Base-by-base conservation (phyloP, 2,888 invertebrate genomes). In the Tachina grossa region DNA sequence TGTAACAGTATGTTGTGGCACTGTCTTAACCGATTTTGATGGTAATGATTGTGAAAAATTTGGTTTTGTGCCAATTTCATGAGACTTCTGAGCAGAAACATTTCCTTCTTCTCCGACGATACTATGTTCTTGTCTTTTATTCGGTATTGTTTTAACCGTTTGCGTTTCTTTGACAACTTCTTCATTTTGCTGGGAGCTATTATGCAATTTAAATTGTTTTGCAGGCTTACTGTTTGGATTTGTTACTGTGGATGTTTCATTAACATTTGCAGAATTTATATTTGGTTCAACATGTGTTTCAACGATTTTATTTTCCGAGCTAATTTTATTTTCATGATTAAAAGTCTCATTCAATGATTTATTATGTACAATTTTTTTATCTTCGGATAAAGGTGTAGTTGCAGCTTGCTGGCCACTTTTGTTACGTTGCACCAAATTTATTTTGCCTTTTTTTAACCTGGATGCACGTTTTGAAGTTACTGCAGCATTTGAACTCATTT, bases 391-490 rank as follows among this genome's bases (percentile, higher is more conserved):
- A 19, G 41, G 3, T 49, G 55, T 71, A 65, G 59, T 59, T 49
- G 31, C 3, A 16, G 2, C 19, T 10, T 22, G 57, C n/a, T 8
- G 6, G 61, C 3, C 31, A 31, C 31, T 31, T 83, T 77, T 89
- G 55, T 89, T 90, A 11, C 91, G 90, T 61, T 89, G 89, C 1
- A 91, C 90, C 53, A 91, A 88, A 87, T 92, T 91, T 1, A 91
- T 86, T 88, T 89, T 90, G 1, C 88, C 90, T 63, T 88, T 92
- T 49, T 88, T 90, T 22, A 88, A 88, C 43, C 71, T 87, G 1
- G 86, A 81, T 65, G 88, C 66, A 8, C 88, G 80, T 81, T 87
- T 83, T 19, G 66, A 10, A 22, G 65, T 31, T 10, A 55, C 63
- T 2, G 57, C 14, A 31, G 19, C 49, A 2, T 19, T 19, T 9